Evolutionary conservation across 2,797 vertebrate species (phyloP).

Genomic region (Enteromius unitaeniatus): DNA sequence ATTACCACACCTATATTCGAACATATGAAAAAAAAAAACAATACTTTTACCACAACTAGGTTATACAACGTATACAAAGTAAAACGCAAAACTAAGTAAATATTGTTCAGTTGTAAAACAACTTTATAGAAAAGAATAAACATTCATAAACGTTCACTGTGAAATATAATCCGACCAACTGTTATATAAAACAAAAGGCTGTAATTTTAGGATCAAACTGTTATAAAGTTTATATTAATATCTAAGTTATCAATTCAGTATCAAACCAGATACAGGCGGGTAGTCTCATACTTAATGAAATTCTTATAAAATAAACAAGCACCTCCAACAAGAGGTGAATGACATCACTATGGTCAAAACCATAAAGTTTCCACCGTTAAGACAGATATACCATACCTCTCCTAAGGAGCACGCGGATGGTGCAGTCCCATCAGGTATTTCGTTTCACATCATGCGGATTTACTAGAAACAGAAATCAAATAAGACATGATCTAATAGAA

Average conservation of each 20-base stretch:
- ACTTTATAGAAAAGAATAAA: neutral
- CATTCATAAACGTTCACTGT: neutral
- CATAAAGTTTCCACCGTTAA: slow-evolving; percentile 15
- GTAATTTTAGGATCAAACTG: neutral
- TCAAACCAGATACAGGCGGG: slow-evolving; percentile 19
- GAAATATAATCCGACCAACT: slow-evolving; percentile 24
- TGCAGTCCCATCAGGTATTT: slow-evolving; percentile 11
- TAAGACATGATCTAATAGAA: slow-evolving; percentile 17
- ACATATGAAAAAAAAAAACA: neutral
- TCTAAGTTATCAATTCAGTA: neutral
- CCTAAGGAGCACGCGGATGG: slow-evolving; percentile 4
- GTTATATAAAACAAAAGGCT: neutral
- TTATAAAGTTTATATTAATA: slow-evolving; percentile 12
- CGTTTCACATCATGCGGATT: slow-evolving; percentile 23
- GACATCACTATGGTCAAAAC: slow-evolving; percentile 23
- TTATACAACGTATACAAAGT: slow-evolving; percentile 2
- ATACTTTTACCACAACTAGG: neutral
- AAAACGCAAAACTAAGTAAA: neutral
- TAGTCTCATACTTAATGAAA: slow-evolving; percentile 6
- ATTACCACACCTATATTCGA: slow-evolving; percentile 8
- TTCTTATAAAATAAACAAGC: slow-evolving; percentile 23
- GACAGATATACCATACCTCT: neutral
- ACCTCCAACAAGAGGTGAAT: slow-evolving; percentile 36
- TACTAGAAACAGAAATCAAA: slow-evolving; percentile 25
- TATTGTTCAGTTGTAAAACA: slow-evolving; percentile 17